Percentiles rank a stretch among this genome's conserved stretches.
Evolutionary conservation across 2,113 vertebrate species (phyloP).

Genomic region (Cyanoliseus patagonus): DNA sequence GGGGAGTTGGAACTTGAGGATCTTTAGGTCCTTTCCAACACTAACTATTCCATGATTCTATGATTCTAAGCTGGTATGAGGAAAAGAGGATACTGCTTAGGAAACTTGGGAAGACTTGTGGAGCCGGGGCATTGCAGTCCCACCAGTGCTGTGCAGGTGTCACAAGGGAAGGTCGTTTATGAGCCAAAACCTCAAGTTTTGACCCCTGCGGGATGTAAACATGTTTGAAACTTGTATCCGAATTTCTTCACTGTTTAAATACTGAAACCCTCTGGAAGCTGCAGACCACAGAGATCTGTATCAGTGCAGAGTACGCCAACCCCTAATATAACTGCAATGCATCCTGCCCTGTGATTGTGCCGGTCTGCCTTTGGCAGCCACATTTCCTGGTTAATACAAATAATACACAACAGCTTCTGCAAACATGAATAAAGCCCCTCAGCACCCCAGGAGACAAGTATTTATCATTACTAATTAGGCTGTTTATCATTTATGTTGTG

Average conservation of each 20-base stretch:
- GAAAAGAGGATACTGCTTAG: neutral
- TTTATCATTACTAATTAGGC: neutral
- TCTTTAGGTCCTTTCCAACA: neutral
- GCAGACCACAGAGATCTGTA: neutral
- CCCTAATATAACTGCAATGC: neutral
- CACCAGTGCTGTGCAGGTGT: neutral
- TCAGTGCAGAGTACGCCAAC: neutral
- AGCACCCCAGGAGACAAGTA: neutral
- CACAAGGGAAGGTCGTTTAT: neutral
- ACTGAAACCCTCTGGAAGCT: neutral
- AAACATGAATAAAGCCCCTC: neutral
- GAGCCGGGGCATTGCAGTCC: fast-evolving
- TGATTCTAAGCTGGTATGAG: neutral
- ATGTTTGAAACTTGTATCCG: fast-evolving
- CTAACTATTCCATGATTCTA: neutral
- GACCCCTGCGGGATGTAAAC: neutral
- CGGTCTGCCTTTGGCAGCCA: neutral
- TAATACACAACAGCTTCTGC: neutral
- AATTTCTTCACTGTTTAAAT: neutral
- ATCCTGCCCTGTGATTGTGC: neutral
- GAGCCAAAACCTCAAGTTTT: neutral
- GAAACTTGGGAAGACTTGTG: neutral
- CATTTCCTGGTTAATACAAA: neutral
- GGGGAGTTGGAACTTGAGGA: neutral
- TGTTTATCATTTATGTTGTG: neutral